phyloP scores from a whole-genome alignment of 1,140 invertebrate species.

The Druon quercuslanigerum region DNA sequence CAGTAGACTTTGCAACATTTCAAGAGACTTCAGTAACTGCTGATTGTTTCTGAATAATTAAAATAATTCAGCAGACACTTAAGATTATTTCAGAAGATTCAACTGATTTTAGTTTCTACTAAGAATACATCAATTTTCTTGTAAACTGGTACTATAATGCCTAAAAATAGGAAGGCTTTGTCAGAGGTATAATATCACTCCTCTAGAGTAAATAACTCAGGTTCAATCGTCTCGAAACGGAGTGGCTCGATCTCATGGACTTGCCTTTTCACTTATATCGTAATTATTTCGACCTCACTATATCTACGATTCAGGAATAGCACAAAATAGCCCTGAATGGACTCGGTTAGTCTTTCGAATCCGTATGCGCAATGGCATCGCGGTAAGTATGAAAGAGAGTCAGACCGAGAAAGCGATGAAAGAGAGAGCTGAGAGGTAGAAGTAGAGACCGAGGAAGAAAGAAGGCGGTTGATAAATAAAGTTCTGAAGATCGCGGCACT shows the following conservation, averaged over 20 bases:
- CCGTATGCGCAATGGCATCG: constrained; percentile 18
- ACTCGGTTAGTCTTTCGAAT: constrained; percentile 14
- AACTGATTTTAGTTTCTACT: no score
- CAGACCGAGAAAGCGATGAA: constrained; percentile 36
- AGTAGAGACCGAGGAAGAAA: constrained; percentile 48
- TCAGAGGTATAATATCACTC: neutral
- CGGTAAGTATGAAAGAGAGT: constrained; percentile 39
- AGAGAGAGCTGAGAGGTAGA: constrained; percentile 41
- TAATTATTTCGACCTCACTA: constrained; percentile 17
- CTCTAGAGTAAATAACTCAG: neutral
- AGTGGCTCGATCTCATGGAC: constrained; percentile 15
- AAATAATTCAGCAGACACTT: no score
- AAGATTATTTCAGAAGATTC: no score
- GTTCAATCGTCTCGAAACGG: constrained; percentile 5
- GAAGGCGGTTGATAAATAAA: constrained; percentile 68
- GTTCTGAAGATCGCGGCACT: constrained; percentile 66
- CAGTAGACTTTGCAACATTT: no score
- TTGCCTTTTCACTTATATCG: constrained; percentile 16
- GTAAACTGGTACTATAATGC: neutral
- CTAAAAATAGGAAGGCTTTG: neutral
- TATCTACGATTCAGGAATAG: neutral
- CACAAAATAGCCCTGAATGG: constrained; percentile 7
- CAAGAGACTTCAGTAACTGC: no score
- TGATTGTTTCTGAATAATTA: no score
- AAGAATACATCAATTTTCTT: no score